Evolutionary conservation across 1,140 invertebrate species (phyloP).

Genomic region (Centruroides vittatus): DNA sequence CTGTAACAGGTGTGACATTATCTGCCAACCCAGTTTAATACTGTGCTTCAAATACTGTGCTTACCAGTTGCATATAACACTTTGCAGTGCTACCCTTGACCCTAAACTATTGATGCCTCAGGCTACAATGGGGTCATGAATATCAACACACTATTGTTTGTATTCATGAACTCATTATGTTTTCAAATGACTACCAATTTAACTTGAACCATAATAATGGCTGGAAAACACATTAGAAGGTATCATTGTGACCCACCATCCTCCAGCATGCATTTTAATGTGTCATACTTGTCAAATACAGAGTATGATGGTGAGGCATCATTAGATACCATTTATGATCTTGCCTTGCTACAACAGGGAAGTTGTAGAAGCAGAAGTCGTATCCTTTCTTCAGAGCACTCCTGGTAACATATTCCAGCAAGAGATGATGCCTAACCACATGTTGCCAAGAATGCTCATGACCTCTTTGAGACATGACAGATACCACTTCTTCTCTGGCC

Average conservation of each 20-base stretch:
- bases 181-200: neutral
- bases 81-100: neutral
- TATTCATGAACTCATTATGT: neutral
- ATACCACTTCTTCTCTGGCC: neutral
- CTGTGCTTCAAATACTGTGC: neutral
- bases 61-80: too few relatives aligned
- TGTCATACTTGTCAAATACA: neutral
- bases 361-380: neutral
- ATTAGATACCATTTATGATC: neutral
- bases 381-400: neutral
- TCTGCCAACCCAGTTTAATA: conserved; percentile 16
- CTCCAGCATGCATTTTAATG: neutral
- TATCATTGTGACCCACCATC: neutral
- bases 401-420: neutral
- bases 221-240: neutral
- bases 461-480: neutral
- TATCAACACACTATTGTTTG: neutral
- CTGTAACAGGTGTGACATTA: neutral
- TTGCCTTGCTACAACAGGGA: neutral
- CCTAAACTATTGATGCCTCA: too few relatives aligned
- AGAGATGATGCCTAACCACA: neutral
- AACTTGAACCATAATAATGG: neutral
- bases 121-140: conserved; percentile 1
- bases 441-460: neutral
- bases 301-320: neutral